Conservation (phyloP, 2,888 invertebrate genomes). For the Oasisia sp. region DNA sequence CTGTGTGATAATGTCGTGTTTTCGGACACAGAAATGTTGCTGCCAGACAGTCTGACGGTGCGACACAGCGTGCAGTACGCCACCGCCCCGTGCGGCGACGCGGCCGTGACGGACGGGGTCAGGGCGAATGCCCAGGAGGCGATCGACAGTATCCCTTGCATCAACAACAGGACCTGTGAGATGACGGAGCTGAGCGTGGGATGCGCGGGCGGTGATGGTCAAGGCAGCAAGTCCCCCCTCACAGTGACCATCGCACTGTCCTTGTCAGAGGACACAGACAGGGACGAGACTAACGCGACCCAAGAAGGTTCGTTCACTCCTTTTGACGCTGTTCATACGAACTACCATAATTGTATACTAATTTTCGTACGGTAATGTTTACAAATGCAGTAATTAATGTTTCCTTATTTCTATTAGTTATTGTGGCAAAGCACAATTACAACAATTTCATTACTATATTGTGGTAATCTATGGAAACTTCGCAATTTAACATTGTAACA, state of each 20-base stretch:
- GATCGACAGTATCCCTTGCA: background rate
- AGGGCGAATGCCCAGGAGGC: background rate
- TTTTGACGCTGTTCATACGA: background rate
- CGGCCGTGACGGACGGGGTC: background rate
- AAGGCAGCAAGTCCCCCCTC: background rate
- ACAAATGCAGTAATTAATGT: too few relatives aligned
- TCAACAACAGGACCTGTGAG: background rate
- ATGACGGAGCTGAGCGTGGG: background rate
- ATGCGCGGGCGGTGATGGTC: background rate
- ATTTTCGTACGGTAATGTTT: too few relatives aligned
- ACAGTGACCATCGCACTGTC: background rate
- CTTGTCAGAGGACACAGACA: background rate
- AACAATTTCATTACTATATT: too few relatives aligned
- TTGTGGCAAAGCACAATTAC: too few relatives aligned
- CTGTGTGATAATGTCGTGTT: background rate
- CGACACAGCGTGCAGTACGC: constrained; percentile 1
- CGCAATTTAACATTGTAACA: too few relatives aligned
- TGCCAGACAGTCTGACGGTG: background rate
- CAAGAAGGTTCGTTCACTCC: background rate
- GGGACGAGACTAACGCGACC: background rate
- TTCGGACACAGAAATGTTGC: background rate
- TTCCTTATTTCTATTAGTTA: too few relatives aligned
- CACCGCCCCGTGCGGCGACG: background rate
- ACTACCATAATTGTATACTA: too few relatives aligned
- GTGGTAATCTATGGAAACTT: too few relatives aligned